Percentiles rank a stretch among this genome's conserved stretches.
Conservation (phyloP, 2,888 invertebrate species). For the Lasioglossum oenotherae region DNA sequence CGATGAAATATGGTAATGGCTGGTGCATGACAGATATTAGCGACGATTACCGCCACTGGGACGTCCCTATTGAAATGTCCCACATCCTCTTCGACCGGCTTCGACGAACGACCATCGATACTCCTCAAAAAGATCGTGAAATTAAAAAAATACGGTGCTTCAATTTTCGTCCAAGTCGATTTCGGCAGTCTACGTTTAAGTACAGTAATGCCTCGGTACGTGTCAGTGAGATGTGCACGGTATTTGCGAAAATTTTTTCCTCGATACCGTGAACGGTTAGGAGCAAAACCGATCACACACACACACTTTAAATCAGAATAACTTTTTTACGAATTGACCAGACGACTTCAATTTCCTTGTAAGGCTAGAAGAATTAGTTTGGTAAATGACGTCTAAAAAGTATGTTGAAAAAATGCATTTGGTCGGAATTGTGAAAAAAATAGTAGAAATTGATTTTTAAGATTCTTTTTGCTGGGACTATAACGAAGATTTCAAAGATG, state of each 20-base stretch:
- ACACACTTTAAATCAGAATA: too few relatives aligned
- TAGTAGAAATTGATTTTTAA: too few relatives aligned
- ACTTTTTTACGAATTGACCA: too few relatives aligned
- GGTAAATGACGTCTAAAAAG: too few relatives aligned
- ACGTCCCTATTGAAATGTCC: conserved; percentile 48
- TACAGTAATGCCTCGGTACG: background rate
- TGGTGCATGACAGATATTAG: conserved; percentile 74
- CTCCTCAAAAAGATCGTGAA: background rate
- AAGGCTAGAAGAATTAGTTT: too few relatives aligned
- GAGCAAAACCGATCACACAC: too few relatives aligned
- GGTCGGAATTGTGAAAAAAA: too few relatives aligned
- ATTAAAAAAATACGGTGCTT: background rate
- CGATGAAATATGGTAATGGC: conserved; percentile 71
- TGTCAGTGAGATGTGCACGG: background rate
- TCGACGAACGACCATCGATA: conserved; percentile 66
- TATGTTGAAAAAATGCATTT: too few relatives aligned
- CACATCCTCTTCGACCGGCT: conserved; percentile 56
- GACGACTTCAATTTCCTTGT: too few relatives aligned
- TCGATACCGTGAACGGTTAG: background rate
- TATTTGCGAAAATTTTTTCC: background rate
- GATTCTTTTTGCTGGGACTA: too few relatives aligned
- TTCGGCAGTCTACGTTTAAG: background rate
- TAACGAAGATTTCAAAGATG: too few relatives aligned
- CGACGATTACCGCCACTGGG: conserved; percentile 71
- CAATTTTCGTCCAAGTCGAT: background rate